A percentile compares a stretch with the other conserved stretches of the same genome.
These are phyloP conservation scores for Hyles lineata DNA, from an alignment of 2,888 invertebrate species.

Conservation along the genomic window DNA sequence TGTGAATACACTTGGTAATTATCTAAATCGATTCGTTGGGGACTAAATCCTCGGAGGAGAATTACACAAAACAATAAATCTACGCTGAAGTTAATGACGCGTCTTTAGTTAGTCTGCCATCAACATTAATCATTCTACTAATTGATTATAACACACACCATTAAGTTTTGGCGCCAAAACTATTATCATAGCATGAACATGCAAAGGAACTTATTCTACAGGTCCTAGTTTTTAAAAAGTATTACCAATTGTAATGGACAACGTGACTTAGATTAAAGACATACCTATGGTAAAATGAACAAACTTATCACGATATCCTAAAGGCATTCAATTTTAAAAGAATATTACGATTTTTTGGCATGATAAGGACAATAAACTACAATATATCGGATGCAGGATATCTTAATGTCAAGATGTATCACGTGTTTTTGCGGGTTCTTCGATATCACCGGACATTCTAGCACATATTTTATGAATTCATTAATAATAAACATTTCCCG, in stretches of 20 bases:
- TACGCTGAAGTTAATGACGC: neutral
- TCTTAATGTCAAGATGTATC: neutral
- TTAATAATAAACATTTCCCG: no score
- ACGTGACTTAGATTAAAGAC: no score
- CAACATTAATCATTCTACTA: slow-evolving; percentile 8
- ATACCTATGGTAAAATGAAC: no score
- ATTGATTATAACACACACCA: neutral
- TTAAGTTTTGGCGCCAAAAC: neutral
- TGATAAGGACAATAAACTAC: neutral
- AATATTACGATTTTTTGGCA: no score
- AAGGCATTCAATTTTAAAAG: no score
- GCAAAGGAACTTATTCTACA: no score
- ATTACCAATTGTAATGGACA: no score
- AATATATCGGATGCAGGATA: neutral
- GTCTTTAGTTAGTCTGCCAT: neutral
- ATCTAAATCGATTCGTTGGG: neutral
- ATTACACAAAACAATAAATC: neutral
- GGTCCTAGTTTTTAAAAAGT: no score
- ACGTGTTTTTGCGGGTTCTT: neutral
- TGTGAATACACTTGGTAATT: neutral
- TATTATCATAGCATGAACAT: neutral
- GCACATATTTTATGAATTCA: no score
- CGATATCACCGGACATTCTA: no score
- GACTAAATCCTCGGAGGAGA: neutral
- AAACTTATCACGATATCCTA: no score